These are phyloP conservation scores for Plagodis dolabraria DNA, from an alignment of 2,888 invertebrate species.

Conservation along the genomic window DNA sequence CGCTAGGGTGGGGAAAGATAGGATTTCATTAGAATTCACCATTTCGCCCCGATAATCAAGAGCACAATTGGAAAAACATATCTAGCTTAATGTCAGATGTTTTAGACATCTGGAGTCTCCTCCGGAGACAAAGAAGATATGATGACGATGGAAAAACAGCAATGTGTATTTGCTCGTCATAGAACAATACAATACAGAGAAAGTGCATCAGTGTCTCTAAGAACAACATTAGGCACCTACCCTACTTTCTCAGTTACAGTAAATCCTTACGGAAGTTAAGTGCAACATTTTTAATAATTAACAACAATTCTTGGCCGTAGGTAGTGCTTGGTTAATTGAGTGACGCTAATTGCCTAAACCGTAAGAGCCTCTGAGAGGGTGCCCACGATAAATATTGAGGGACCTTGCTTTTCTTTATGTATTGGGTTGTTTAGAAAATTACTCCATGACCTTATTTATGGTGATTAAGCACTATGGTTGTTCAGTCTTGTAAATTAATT, in stretches of 20 bases:
- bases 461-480: slow-evolving; percentile 30
- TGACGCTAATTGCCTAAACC: slow-evolving; percentile 82
- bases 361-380: slow-evolving; percentile 74
- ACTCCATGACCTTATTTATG: slow-evolving; percentile 36
- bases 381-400: slow-evolving; percentile 63
- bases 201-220: no score
- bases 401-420: slow-evolving; percentile 68
- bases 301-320: slow-evolving; percentile 76
- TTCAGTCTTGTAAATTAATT: slow-evolving; percentile 27
- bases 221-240: slow-evolving; percentile 5
- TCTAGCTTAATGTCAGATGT: no score
- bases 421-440: slow-evolving; percentile 44
- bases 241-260: slow-evolving; percentile 29
- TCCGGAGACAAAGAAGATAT: no score
- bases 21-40: no score
- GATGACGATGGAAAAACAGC: no score
- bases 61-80: no score
- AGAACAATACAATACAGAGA: neutral
- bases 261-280: slow-evolving; percentile 62
- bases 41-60: no score
- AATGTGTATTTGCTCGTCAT: neutral
- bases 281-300: slow-evolving; percentile 83
- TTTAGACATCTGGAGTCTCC: no score
- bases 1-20: no score
- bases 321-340: slow-evolving; percentile 74